Base-by-base conservation (phyloP, 2,113 vertebrate species). In the Gobius niger region DNA sequence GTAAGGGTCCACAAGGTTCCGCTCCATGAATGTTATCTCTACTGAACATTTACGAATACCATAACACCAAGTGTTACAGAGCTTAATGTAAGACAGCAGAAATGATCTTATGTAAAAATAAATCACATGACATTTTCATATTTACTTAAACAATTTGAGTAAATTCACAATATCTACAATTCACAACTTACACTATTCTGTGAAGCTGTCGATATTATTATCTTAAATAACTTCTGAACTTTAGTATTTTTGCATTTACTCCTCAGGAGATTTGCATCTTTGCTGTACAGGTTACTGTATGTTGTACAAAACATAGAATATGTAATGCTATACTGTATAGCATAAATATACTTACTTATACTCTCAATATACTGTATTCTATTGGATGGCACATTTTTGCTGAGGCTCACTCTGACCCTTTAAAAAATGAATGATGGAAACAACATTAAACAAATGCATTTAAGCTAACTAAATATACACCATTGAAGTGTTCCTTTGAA, bases 81-180 rank as follows among this genome's bases (percentile, higher is more conserved):
- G 82, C 74, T 72, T 54, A 18, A 68, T 46, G 78, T 81, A 76
- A 76, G 82, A 89, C 85, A 78, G 88, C 69, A 71, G 84, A 77
- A 83, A 82, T 71, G 74, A 87, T 85, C 70, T 47, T 65, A 83
- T 84, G 80, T 84, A 81, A 89, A 87, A 89, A 88, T 77, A 89
- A 88, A 84, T 53, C 76, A 88, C 81, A 65, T 78, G 81, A 90
- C 86, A 77, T 87, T 83, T 83, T 75, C 73, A 89, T 85, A 77
- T 87, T 86, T 87, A 90, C 86, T 88, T 76, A 71, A 85, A 86
- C 81, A 76, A 88, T 87, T 66, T 63, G 77, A 83, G 84, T 78
- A 59, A 78, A 84, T 87, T 89, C 86, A 91, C 88, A 84, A 90
- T 89, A 91, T 92, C 82, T 88, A 91, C 82, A 91, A 91, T 89